Evolutionary conservation across 1,140 invertebrate species (phyloP).

Genomic region (Papilio aristodemus): DNA sequence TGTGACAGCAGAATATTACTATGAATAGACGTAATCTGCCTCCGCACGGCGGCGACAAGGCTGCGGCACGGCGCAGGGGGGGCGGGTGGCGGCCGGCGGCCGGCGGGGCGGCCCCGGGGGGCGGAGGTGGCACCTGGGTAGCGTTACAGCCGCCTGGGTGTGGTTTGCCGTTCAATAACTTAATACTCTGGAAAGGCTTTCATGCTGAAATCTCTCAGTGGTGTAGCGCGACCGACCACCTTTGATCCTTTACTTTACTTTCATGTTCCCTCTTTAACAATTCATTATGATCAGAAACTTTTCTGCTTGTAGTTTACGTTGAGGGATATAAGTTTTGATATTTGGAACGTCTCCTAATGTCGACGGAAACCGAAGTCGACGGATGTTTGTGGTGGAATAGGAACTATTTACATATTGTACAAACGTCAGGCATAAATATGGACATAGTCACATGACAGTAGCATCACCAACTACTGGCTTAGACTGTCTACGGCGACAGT

Average conservation of each 20-base stretch:
- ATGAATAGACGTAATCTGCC: conserved; percentile 59
- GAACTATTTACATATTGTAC: background rate
- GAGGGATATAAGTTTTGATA: too few species aligned
- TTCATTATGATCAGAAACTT: background rate
- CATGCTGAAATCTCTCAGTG: conserved; percentile 75
- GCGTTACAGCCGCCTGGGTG: conserved; percentile 71
- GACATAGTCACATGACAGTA: background rate
- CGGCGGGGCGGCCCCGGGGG: too few species aligned
- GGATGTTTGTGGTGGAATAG: background rate
- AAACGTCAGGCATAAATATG: background rate
- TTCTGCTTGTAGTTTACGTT: background rate
- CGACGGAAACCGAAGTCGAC: background rate
- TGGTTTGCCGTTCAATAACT: conserved; percentile 80
- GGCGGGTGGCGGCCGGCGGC: conserved; percentile 33
- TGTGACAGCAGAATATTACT: conserved; percentile 35
- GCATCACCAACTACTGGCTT: background rate
- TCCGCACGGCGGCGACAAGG: conserved; percentile 45
- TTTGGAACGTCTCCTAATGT: background rate
- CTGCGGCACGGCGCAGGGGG: conserved; percentile 37
- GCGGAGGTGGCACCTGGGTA: too few species aligned
- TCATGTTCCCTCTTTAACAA: conserved; percentile 32
- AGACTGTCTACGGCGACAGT: background rate
- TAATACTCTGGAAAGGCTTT: conserved; percentile 78
- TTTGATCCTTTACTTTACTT: conserved; percentile 54
- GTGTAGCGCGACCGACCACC: conserved; percentile 48